A percentile compares a stretch with the other conserved stretches of the same genome.
These are phyloP conservation scores for Pollenia griseotomentosa DNA, from an alignment of 2,888 invertebrate genomes.

Conservation along the genomic window DNA sequence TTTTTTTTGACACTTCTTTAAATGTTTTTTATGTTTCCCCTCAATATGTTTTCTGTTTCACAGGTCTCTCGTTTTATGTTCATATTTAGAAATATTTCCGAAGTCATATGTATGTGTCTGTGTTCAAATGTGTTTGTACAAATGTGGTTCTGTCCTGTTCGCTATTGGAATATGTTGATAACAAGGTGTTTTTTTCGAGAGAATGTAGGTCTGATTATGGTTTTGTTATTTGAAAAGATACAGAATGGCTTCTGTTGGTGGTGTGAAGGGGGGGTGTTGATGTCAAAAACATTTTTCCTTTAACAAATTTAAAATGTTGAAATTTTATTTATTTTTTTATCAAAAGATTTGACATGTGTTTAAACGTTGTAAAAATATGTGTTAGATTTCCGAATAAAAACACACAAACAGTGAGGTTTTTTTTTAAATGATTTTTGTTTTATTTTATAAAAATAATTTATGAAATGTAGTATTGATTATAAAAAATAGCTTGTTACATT, in stretches of 20 bases:
- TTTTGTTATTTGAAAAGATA: not conserved
- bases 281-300: constrained; percentile 6
- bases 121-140: not conserved
- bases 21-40: no score
- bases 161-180: constrained; percentile 5
- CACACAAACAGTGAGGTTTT: not conserved
- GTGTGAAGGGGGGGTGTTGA: not conserved
- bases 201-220: not conserved
- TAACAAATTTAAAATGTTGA: constrained; percentile 7
- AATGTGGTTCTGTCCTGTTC: not conserved
- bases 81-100: no score
- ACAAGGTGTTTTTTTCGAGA: not conserved
- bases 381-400: not conserved
- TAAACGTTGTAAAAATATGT: constrained; percentile 22
- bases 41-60: no score
- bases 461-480: constrained; percentile 13
- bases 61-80: no score
- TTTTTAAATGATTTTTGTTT: not conserved
- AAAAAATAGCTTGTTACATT: constrained; percentile 6
- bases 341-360: constrained; percentile 27
- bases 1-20: no score
- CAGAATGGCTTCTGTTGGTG: not conserved
- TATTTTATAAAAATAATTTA: not conserved
- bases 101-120: no score
- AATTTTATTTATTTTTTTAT: not conserved